phyloP scores from a whole-genome alignment of 64 coral and sea anemone species.

The Porites lutea region DNA sequence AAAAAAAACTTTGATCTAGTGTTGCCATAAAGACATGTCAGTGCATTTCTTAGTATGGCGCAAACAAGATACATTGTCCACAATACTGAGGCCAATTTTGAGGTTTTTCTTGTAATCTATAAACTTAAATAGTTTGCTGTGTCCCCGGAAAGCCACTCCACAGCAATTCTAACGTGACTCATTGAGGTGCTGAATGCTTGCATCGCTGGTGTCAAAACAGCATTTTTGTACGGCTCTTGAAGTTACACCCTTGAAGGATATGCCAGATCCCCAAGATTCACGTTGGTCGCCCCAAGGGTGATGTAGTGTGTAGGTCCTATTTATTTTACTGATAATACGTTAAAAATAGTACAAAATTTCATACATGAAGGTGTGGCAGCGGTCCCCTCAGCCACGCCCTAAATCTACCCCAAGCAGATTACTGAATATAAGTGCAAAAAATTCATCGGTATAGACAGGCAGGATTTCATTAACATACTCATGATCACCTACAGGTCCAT shows the following conservation, averaged over 20 bases:
- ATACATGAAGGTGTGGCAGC: too few species aligned
- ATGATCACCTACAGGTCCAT: background rate
- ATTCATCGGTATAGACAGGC: background rate
- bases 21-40: slow-evolving; percentile 30
- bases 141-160: slow-evolving; percentile 5
- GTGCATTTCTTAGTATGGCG: slow-evolving; percentile 22
- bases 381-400: too few species aligned
- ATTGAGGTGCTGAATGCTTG: slow-evolving; percentile 15
- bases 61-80: slow-evolving; percentile 25
- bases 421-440: background rate
- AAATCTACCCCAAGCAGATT: too few species aligned
- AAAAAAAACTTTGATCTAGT: background rate
- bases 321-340: too few species aligned
- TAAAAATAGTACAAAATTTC: too few species aligned
- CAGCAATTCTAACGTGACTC: slow-evolving; percentile 6
- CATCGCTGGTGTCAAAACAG: background rate
- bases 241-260: slow-evolving; percentile 7
- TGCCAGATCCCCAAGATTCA: background rate
- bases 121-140: slow-evolving; percentile 10
- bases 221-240: slow-evolving; percentile 10
- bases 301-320: background rate
- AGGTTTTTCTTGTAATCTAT: slow-evolving; percentile 26
- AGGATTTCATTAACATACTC: background rate
- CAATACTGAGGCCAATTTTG: slow-evolving; percentile 26
- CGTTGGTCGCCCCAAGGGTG: background rate